phyloP scores from a whole-genome alignment of 2,797 vertebrate genomes.

The Diglossa cyanea region DNA sequence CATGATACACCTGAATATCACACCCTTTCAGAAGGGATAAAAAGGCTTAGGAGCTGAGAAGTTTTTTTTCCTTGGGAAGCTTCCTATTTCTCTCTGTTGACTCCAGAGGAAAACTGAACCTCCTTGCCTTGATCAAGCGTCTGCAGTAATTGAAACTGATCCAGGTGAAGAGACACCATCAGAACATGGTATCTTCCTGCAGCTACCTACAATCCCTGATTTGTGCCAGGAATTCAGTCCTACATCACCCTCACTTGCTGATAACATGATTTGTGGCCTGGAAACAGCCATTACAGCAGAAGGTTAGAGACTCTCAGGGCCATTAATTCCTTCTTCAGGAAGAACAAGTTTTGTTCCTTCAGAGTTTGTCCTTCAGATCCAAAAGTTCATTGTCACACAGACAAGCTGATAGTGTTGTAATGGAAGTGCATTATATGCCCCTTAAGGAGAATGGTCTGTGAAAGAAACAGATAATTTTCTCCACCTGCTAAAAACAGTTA shows the following conservation, averaged over 20 bases:
- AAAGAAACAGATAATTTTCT: neutral
- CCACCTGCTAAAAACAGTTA: neutral
- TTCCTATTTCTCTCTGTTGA: neutral
- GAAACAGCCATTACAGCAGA: neutral
- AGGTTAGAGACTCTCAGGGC: neutral
- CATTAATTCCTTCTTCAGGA: neutral
- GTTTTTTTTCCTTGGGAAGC: neutral
- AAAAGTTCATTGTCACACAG: neutral
- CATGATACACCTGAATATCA: neutral
- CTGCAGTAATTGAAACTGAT: neutral
- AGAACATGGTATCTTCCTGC: neutral
- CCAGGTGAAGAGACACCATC: neutral
- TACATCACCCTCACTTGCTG: neutral
- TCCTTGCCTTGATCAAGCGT: neutral
- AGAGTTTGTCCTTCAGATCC: neutral
- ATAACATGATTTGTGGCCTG: neutral
- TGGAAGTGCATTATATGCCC: neutral
- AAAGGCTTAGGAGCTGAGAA: neutral
- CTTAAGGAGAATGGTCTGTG: neutral
- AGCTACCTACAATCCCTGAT: neutral
- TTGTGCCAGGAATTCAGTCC: neutral
- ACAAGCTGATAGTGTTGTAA: neutral
- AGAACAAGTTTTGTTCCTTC: neutral
- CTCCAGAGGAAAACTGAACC: neutral
- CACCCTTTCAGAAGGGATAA: neutral